Conservation (phyloP, 92 coral and sea anemone species). For the Actinostola sp. region DNA sequence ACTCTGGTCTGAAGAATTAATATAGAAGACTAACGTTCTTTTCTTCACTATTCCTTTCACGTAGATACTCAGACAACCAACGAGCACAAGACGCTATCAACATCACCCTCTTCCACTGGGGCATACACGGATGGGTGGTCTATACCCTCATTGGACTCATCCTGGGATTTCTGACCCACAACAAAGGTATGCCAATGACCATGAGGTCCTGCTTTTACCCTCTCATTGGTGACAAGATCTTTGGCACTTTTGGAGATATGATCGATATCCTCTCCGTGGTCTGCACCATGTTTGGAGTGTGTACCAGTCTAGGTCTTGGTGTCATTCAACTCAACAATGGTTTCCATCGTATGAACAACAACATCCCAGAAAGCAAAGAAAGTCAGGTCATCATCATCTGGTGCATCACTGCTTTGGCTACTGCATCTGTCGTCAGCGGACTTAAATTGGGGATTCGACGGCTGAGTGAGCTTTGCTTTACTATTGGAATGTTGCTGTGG, state of each 20-base stretch:
- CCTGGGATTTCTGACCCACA: slow-evolving; percentile 77
- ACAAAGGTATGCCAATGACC: slow-evolving; percentile 87
- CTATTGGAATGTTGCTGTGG: slow-evolving; percentile 66
- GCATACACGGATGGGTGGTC: slow-evolving; percentile 92
- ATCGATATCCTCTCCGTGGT: slow-evolving; percentile 81
- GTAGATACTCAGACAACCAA: slow-evolving; percentile 87
- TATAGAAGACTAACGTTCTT: too few species aligned
- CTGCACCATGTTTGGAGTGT: too few species aligned
- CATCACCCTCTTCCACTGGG: slow-evolving; percentile 93
- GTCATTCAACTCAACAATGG: too few species aligned
- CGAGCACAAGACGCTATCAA: slow-evolving; percentile 90
- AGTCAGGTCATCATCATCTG: slow-evolving; percentile 67
- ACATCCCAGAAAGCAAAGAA: too few species aligned
- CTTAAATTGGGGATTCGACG: slow-evolving; percentile 71
- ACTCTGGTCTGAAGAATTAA: too few species aligned
- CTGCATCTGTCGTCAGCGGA: slow-evolving; percentile 68
- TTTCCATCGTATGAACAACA: too few species aligned
- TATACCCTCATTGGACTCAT: slow-evolving; percentile 87
- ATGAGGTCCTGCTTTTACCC: slow-evolving; percentile 92
- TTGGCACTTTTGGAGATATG: slow-evolving; percentile 78
- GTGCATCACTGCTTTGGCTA: slow-evolving; percentile 72
- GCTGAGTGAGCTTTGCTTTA: slow-evolving; percentile 71
- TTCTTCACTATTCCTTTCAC: too few species aligned
- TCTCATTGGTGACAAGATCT: slow-evolving; percentile 80
- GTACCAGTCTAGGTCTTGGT: too few species aligned